Conservation (phyloP, 2,888 invertebrate genomes). For the Drosophila ezoana region DNA sequence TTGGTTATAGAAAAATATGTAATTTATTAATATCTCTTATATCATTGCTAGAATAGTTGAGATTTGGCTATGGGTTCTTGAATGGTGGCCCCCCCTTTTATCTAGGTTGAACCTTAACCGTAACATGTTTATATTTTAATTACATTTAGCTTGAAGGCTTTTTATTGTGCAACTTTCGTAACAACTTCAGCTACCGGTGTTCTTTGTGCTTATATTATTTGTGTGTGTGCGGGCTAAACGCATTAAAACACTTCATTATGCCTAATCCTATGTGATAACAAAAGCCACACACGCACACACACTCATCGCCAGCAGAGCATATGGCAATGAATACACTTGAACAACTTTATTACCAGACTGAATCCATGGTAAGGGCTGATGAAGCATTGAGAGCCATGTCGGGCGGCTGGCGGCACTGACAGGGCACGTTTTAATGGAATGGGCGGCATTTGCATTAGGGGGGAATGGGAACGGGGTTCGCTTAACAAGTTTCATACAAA, state of each 20-base stretch:
- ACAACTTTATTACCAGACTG: slow-evolving; percentile 72
- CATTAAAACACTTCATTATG: slow-evolving; percentile 81
- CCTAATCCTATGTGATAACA: slow-evolving; percentile 81
- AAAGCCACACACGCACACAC: slow-evolving; percentile 68
- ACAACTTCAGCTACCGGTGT: slow-evolving; percentile 28
- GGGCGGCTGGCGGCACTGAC: slow-evolving; percentile 18
- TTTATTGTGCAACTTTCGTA: slow-evolving; percentile 54
- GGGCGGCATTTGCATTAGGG: slow-evolving; percentile 67
- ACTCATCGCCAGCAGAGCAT: slow-evolving; percentile 48
- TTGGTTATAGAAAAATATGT: too few species aligned
- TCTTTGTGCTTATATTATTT: slow-evolving; percentile 19
- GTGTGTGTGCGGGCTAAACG: slow-evolving; percentile 69
- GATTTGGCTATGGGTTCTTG: too few species aligned
- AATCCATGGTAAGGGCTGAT: slow-evolving; percentile 34
- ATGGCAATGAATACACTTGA: slow-evolving; percentile 77
- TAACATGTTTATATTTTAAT: slow-evolving; percentile 60
- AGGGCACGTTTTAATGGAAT: slow-evolving; percentile 70
- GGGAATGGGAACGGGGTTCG: slow-evolving; percentile 28
- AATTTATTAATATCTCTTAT: too few species aligned
- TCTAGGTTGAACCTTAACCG: not conserved
- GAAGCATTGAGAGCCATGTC: slow-evolving; percentile 49
- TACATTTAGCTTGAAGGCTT: slow-evolving; percentile 50
- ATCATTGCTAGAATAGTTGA: not conserved
- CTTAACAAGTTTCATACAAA: slow-evolving; percentile 70
- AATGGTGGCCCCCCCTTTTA: too few species aligned